Evolutionary conservation across 2,888 invertebrate genomes (phyloP), one percentile per base, ranked within the genome.

Genomic region (Mycalesis mineus): DNA sequence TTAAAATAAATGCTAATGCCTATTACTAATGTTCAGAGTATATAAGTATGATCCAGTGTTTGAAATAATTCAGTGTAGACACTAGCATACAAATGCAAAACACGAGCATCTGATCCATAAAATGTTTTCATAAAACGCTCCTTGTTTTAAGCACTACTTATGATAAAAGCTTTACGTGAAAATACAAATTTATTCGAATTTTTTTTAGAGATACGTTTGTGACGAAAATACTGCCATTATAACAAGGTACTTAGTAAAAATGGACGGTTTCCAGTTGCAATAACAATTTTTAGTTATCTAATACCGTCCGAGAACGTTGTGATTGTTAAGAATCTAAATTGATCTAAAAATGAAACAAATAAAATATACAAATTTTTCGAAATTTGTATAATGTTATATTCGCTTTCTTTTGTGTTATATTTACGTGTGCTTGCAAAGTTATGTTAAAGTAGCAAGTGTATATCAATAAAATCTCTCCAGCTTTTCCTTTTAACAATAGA

Each of bases 401-500:
- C 3, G 13, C 45, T 45, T 44, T 45, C 45, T 45, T 29, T 8
- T 9, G n/a, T 45, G 29, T 14, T 45, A 45, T 29, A 29, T 45
- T 45, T 14, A 14, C 44, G 14, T 29, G 44, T 29, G 8, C 29
- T 29, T 29, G 29, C 29, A 7, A 45, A 29, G 29, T 45, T 45
- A 13, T 13, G 29, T 11, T 13, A n/a, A 44, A 13, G 13, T 13
- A 14, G n/a, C 45, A 31, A 45, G 8, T 9, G 15, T 37, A n/a
- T 42, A 42, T 33, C 8, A 22, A n/a, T 33, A 49, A 29, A 17
- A 33, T 53, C 48, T 60, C 42, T 31, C 42, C 31, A 57, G 45
- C 44, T 53, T 53, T 53, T 44, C 28, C 28, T 33, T 40, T 44
- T 31, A 33, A 39, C 36, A 14, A 37, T 37, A 28, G 8, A 31